These are phyloP conservation scores for Laterallus jamaicensis DNA, from an alignment of 2,113 vertebrate species.

Conservation along the genomic window DNA sequence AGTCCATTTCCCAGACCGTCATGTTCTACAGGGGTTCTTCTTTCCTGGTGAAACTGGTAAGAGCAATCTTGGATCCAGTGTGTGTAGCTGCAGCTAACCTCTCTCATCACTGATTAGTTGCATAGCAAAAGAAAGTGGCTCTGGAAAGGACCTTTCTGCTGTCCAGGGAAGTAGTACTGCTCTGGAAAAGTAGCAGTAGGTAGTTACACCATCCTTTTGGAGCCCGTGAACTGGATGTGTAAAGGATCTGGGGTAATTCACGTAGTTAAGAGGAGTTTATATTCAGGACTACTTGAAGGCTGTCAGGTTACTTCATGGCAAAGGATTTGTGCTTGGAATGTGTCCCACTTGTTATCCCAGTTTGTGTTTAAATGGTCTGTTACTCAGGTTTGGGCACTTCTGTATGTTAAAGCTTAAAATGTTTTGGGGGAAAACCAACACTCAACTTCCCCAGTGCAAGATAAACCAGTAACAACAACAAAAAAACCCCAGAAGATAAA, in stretches of 20 bases:
- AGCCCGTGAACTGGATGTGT: background rate
- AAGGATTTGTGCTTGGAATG: background rate
- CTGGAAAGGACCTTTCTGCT: background rate
- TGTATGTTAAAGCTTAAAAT: background rate
- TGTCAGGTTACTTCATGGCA: background rate
- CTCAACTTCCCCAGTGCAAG: background rate
- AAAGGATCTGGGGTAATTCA: background rate
- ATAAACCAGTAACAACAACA: background rate
- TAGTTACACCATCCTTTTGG: background rate
- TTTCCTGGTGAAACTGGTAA: conserved; percentile 88
- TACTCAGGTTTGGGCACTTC: background rate
- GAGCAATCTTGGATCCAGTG: background rate
- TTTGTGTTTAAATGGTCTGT: background rate
- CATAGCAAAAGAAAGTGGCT: background rate
- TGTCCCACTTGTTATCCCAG: background rate
- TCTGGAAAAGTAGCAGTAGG: background rate
- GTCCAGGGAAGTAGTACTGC: background rate
- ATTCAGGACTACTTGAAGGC: background rate
- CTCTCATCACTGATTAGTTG: background rate
- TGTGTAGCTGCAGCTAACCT: background rate
- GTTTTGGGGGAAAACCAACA: accelerated
- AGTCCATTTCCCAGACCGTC: conserved; percentile 91
- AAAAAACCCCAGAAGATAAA: background rate
- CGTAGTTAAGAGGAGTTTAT: background rate
- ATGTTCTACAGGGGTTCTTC: conserved; percentile 93